phyloP scores from a whole-genome alignment of 2,113 vertebrate genomes.

The Mungos mungo region DNA sequence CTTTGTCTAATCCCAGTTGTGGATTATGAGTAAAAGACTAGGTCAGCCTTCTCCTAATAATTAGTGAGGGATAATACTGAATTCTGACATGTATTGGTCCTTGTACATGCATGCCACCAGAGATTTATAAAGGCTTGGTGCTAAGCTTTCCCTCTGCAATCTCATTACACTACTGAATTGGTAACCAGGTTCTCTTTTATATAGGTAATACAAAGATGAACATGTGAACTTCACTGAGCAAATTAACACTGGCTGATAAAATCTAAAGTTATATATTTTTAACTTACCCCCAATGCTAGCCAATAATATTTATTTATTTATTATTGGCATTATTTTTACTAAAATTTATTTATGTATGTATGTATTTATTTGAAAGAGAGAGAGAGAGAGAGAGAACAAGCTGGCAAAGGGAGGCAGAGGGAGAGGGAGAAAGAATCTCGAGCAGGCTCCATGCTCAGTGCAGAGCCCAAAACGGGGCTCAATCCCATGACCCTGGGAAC shows the following conservation, averaged over 20 bases:
- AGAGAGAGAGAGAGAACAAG: too few species aligned
- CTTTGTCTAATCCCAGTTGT: neutral
- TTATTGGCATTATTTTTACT: neutral
- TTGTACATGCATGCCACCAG: neutral
- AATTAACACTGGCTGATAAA: neutral
- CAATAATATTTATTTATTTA: neutral
- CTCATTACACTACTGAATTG: neutral
- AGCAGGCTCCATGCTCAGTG: too few species aligned
- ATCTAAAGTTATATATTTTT: neutral
- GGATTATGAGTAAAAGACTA: neutral
- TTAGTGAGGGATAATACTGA: neutral
- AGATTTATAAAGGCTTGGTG: neutral
- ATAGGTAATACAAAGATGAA: neutral
- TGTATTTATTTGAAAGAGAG: too few species aligned
- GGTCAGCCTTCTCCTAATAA: neutral
- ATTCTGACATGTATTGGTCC: neutral
- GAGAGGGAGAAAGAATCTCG: too few species aligned
- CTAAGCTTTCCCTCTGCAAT: neutral
- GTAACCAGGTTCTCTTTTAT: neutral
- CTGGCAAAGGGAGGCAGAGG: too few species aligned
- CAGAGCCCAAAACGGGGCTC: too few species aligned
- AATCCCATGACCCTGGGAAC: too few species aligned
- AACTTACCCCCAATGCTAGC: neutral
- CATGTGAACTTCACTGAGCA: neutral
- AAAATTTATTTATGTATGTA: too few species aligned